A percentile compares a stretch with the other conserved stretches of the same genome.
These are phyloP conservation scores for Drosophila antonietae DNA, from an alignment of 2,888 invertebrate genomes.

Conservation along the genomic window DNA sequence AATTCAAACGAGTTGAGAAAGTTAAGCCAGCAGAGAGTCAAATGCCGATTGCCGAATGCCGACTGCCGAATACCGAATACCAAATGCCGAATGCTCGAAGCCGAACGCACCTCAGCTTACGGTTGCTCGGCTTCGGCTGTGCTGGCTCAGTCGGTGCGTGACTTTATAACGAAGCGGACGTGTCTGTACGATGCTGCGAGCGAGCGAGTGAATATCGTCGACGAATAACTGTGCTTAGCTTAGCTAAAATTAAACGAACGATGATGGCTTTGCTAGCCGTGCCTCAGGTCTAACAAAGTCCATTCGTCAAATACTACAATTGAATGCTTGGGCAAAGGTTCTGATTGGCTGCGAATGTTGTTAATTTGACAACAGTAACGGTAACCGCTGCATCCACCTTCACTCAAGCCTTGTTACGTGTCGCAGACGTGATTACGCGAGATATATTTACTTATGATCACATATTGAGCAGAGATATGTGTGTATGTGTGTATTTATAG, in stretches of 20 bases:
- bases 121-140: constrained; percentile 27
- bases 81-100: constrained; percentile 26
- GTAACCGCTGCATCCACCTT: constrained; percentile 8
- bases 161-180: constrained; percentile 48
- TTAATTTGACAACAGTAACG: neutral
- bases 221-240: constrained; percentile 7
- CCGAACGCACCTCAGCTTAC: constrained; percentile 46
- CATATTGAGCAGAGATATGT: neutral
- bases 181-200: constrained; percentile 5
- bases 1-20: constrained; percentile 42
- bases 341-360: neutral
- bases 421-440: constrained; percentile 69
- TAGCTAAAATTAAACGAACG: constrained; percentile 34
- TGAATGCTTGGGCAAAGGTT: constrained; percentile 5
- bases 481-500: constrained; percentile 2
- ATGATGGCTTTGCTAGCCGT: constrained; percentile 61
- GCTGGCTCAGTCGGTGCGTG: constrained; percentile 67
- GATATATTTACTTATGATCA: constrained; percentile 38
- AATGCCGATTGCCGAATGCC: constrained; percentile 18
- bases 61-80: constrained; percentile 7
- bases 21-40: constrained; percentile 26
- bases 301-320: constrained; percentile 32
- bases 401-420: constrained; percentile 55
- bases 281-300: constrained; percentile 69
- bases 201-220: neutral